Percentiles rank a stretch among this genome's conserved stretches.
phyloP scores from a whole-genome alignment of 2,888 invertebrate genomes.

The Pseudoips prasinana region DNA sequence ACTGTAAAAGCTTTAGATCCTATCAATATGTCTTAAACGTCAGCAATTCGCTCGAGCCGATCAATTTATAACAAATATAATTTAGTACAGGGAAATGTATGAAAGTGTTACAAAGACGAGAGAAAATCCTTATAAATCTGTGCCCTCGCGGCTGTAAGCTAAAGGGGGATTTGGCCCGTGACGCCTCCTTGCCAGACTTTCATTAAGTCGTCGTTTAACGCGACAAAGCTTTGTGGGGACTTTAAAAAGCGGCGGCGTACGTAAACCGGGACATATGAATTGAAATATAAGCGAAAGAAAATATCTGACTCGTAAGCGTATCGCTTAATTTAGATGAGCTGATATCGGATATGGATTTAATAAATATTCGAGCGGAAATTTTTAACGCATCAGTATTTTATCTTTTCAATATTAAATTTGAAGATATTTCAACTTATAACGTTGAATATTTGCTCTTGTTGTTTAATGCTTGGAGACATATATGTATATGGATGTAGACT shows the following conservation, averaged over 20 bases:
- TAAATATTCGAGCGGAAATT: too few relatives aligned
- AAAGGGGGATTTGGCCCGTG: slow-evolving; percentile 46
- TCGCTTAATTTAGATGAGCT: slow-evolving; percentile 11
- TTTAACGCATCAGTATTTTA: too few relatives aligned
- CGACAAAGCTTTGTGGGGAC: slow-evolving; percentile 48
- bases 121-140: slow-evolving; percentile 56
- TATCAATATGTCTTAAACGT: too few relatives aligned
- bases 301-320: slow-evolving; percentile 6
- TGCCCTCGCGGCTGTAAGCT: slow-evolving; percentile 40
- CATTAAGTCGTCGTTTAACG: slow-evolving; percentile 61
- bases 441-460: too few relatives aligned
- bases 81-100: slow-evolving; percentile 36
- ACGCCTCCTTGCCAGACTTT: slow-evolving; percentile 54
- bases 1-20: too few relatives aligned
- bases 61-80: slow-evolving; percentile 27
- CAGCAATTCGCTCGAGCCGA: slow-evolving; percentile 20
- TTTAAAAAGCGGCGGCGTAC: slow-evolving; percentile 28
- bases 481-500: too few relatives aligned
- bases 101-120: slow-evolving; percentile 51
- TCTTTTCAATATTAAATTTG: too few relatives aligned
- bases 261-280: slow-evolving; percentile 27
- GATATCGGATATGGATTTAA: neutral
- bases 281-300: slow-evolving; percentile 14
- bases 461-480: too few relatives aligned
- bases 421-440: too few relatives aligned